Evolutionary conservation across 1,140 invertebrate genomes (phyloP), one percentile per base, ranked within the genome.

Genomic region (Brachionus paranguensis): DNA sequence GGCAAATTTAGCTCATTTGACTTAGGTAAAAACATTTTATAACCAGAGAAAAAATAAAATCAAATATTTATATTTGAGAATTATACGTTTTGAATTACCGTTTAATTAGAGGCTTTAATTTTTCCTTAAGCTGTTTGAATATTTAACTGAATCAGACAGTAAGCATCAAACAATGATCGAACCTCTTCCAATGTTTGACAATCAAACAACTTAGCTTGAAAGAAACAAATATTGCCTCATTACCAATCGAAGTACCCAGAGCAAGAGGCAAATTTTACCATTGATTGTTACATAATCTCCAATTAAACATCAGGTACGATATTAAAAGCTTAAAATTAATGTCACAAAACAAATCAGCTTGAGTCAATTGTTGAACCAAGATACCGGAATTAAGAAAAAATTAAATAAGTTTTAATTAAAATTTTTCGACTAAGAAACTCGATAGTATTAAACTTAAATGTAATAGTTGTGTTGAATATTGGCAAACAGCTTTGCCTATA

Each of bases 271-370:
- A 8, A 47, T 72, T 72, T 45, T 72, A n/a, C 37, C 41, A 41
- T 10, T 37, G 33, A 41, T 72, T 37, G 37, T 72, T 72, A 72
- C 68, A 72, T 72, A 72, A 72, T 72, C 68, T 41, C 33, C 43
- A 41, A 20, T 72, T 20, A 72, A 72, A 72, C 68, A 72, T 72
- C 68, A 72, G 68, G 68, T 72, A 43, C 41, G 17, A 43, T 10
- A 72, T 43, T 20, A 72, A 72, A 72, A 72, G n/a, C 17, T 17
- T 17, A 10, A 72, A 72, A 45, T 72, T 43, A 72, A 72, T 72
- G 68, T 72, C 33, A 72, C 20, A 41, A 72, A 72, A 72, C 37
- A 72, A 72, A 72, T 43, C 68, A 72, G 68, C 68, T 41, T 72
- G 68, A 72, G 37, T 72, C 68, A 72, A 43, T 24, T 41, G 37